These are phyloP conservation scores for Propithecus deckenii DNA, from an alignment of 2,797 vertebrate species.

Conservation along the genomic window DNA sequence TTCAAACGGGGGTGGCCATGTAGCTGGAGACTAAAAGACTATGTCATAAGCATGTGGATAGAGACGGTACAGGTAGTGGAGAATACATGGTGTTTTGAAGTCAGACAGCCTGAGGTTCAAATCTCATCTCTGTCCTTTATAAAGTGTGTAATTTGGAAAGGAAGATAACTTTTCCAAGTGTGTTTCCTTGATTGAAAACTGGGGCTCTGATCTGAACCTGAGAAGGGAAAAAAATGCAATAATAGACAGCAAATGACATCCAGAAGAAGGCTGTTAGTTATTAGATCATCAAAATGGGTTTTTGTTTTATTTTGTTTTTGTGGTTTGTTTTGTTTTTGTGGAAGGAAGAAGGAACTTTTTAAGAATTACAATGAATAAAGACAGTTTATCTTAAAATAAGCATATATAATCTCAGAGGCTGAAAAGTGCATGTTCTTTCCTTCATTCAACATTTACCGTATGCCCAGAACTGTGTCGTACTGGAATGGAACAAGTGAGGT, in stretches of 20 bases:
- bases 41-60: accelerated
- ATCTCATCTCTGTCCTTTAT: background rate
- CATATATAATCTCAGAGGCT: background rate
- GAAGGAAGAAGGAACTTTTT: background rate
- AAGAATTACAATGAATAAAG: background rate
- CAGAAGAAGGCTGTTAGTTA: background rate
- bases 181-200: background rate
- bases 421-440: background rate
- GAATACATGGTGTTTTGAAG: background rate
- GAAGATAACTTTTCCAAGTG: background rate
- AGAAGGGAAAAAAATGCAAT: background rate
- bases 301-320: background rate
- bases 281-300: background rate
- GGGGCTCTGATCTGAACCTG: background rate
- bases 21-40: background rate
- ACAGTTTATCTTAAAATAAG: background rate
- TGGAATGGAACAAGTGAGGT: background rate
- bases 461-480: background rate
- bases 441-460: background rate
- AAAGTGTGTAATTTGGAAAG: background rate
- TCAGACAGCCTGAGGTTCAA: background rate
- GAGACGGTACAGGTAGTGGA: background rate
- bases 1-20: background rate
- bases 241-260: background rate
- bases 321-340: background rate